These are phyloP conservation scores for Phragmatobia fuliginosa DNA, from an alignment of 2,888 invertebrate genomes.

Conservation along the genomic window DNA sequence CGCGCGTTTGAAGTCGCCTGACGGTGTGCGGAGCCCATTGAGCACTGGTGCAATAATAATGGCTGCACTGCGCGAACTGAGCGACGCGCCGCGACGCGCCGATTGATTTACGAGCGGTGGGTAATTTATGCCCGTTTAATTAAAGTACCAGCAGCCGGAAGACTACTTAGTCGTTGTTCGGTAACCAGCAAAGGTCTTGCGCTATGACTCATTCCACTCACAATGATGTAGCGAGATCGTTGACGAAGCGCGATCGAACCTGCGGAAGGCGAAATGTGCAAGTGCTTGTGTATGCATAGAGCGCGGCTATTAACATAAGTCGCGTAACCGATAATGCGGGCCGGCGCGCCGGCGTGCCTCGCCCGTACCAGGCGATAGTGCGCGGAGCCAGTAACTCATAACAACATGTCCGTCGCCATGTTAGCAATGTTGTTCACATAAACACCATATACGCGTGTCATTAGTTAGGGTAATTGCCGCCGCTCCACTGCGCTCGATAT, in stretches of 20 bases:
- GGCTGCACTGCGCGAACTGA: conserved; percentile 43
- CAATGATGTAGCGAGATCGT: conserved; percentile 7
- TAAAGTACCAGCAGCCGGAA: conserved; percentile 82
- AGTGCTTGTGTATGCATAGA: conserved; percentile 25
- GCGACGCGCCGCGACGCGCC: conserved; percentile 55
- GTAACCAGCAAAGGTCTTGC: conserved; percentile 17
- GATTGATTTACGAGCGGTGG: conserved; percentile 74
- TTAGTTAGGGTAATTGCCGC: conserved; percentile 58
- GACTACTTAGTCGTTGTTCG: conserved; percentile 46
- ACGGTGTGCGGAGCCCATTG: conserved; percentile 59
- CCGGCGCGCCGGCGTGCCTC: conserved; percentile 20
- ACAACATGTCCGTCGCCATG: conserved; percentile 44
- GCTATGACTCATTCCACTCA: conserved; percentile 50
- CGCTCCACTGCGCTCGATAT: conserved; percentile 40
- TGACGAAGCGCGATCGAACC: neutral
- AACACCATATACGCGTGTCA: conserved; percentile 57
- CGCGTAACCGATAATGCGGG: conserved; percentile 32
- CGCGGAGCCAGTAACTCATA: conserved; percentile 49
- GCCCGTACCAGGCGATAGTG: conserved; percentile 39
- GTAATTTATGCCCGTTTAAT: conserved; percentile 82
- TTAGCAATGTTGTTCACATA: conserved; percentile 45
- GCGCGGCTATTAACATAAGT: conserved; percentile 41
- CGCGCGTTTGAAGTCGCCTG: conserved; percentile 64
- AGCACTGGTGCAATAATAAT: conserved; percentile 56
- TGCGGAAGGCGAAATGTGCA: conserved; percentile 29